Base-by-base conservation (phyloP, 1,140 invertebrate genomes). In the Chelonus insularis region DNA sequence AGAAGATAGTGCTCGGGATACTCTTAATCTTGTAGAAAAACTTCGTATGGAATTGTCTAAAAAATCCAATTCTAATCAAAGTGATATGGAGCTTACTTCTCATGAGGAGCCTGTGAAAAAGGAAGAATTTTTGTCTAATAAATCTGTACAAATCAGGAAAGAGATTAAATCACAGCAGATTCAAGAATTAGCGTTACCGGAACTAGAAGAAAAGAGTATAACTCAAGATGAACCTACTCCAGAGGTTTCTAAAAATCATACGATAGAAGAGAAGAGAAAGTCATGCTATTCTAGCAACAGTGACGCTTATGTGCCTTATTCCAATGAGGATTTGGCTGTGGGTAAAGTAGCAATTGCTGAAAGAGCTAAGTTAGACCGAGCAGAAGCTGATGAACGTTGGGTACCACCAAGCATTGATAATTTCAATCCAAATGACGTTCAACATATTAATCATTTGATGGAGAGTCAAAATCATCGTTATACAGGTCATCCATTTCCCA, bases 1-100 rank as follows among this genome's bases (percentile, higher is more conserved):
- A 74, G 91, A 89, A 63, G 87, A 89, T 60, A 88, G 84, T 68
- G 89, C 89, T 0, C 79, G 88, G 39, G 91, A 91, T 79, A 92
- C 91, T 0, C 74, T 90, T 21, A 88, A 91, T 79, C 76, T 93
- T 12, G 90, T 93, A 6, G 89, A 92, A 65, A 90, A 92, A 74
- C 76, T 93, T 11, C 78, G 90, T 54, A 85, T 91, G 82, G 86
- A 85, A 55, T 75, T 88, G 63, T 86, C 85, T 9, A 87, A 86
- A 64, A 89, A 88, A 72, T 85, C 85, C 7, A 83, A 82, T 68
- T 78, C 78, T 71, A 77, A 73, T 72, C 78, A 81, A 57, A 75
- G 76, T 23, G 80, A 83, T 52, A 62, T 75, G 50, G 79, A 80
- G 60, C 58, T 73, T 25, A 68, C 55, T 72, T 52, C 56, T 61